These are phyloP conservation scores for Glaucopsyche alexis DNA, from an alignment of 2,888 invertebrate genomes.

Conservation along the genomic window DNA sequence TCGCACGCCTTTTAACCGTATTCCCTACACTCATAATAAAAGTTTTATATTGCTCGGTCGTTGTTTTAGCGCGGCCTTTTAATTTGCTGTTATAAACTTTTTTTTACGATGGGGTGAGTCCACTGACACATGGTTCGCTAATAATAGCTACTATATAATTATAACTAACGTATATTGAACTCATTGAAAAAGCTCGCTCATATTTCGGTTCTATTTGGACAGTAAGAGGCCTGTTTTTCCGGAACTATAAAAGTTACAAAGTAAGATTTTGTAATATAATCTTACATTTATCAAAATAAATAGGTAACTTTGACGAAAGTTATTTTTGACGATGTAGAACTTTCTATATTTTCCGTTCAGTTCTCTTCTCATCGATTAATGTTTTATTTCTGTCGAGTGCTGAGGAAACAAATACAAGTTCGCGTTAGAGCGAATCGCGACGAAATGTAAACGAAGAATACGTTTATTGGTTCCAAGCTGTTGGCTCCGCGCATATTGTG, in stretches of 20 bases:
- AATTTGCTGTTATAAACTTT: constrained; percentile 17
- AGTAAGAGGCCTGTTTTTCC: too few species aligned
- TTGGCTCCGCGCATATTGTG: constrained; percentile 19
- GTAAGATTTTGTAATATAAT: not conserved
- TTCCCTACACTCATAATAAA: constrained; percentile 22
- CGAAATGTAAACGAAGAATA: constrained; percentile 26
- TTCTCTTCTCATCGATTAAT: constrained; percentile 6
- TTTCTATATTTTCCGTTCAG: not conserved
- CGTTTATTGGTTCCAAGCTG: constrained; percentile 26
- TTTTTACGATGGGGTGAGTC: not conserved
- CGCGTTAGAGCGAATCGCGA: constrained; percentile 16
- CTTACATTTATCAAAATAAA: not conserved
- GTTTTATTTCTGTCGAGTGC: constrained; percentile 3
- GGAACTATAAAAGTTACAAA: too few species aligned
- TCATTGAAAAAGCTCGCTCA: not conserved
- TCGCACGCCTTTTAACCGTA: constrained; percentile 32
- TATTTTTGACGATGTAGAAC: too few species aligned
- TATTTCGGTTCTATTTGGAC: too few species aligned
- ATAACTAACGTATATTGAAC: not conserved
- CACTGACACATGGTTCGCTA: not conserved
- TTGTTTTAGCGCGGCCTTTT: constrained; percentile 23
- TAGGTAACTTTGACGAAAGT: too few species aligned
- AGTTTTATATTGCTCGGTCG: constrained; percentile 22
- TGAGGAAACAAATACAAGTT: constrained; percentile 15
- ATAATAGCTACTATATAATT: not conserved